Base-by-base conservation (phyloP, 2,797 vertebrate species). In the Gephyroberyx darwinii region DNA sequence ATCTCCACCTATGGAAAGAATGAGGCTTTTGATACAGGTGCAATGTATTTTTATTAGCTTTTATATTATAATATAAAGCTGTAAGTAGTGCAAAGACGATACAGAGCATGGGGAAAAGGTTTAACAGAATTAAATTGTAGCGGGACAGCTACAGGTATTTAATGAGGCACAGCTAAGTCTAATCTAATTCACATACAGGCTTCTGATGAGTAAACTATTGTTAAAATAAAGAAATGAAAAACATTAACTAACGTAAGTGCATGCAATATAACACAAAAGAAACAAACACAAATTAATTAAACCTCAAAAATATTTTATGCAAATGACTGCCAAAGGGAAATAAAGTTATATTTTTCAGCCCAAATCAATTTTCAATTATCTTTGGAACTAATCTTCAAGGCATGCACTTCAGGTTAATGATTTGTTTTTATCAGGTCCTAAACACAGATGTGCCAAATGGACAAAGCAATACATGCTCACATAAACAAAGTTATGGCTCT, bases 1-100 rank as follows among this genome's bases (percentile, higher is more conserved):
- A 41, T 43, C 2, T 26, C 39, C 12, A 43, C 4, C 6, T 2
- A 65, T 8, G 2, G 31, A 17, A 60, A 51, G 0, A 55, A 54
- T 69, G 31, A 61, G 1, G 20, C 12, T 12, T 62, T 5, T 9
- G 10, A 54, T 9, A 22, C 8, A 33, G 43, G 13, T 60, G 79
- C 30, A 5, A 80, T 3, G 30, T 2, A 64, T 7, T 5, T 89
- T 89, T 86, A 84, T 80, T 86, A 43, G 26, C 1, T 52, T 63
- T 77, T 53, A 4, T 65, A 60, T 78, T 8, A 37, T 8, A 50
- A 50, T 65, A 51, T 26, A n/a, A n/a, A 39, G 26, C 14, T 43
- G 62, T 70, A 50, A 55, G 3, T 55, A 35, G 71, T 82, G 65
- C 65, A 80, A 69, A 57, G 6, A 69, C 14, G n/a, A 64, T 56